Evolutionary conservation across 2,888 invertebrate species (phyloP), one percentile per base, ranked within the genome.

Genomic region (Meloe dianella): DNA sequence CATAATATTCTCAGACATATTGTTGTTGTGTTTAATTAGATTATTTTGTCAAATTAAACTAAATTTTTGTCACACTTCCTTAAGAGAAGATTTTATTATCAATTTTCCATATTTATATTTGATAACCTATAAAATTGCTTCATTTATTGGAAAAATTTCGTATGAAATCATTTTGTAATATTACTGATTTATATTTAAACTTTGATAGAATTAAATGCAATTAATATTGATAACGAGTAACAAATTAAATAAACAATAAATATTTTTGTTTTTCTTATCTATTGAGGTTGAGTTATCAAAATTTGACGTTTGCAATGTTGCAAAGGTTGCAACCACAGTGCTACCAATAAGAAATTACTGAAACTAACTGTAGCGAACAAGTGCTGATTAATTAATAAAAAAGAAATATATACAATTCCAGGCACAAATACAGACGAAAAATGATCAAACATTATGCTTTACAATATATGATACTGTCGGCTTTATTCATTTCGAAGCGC

Each of bases 1-100:
- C n/a, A 72, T 56, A 0, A 71, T 63, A 35, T 71, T 62, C 29
- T 74, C 71, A 51, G 73, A 67, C 73, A 75, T 72, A 41, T 12
- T 41, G 38, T 2, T 38, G 38, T 51, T 51, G 10, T 22, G n/a
- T n/a, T n/a, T n/a, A n/a, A n/a, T n/a, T n/a, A n/a, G n/a, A n/a
- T 9, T 22, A 22, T 22, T 47, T 47, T n/a, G n/a, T 35, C 35
- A 12, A 12, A 35, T 35, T 35, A 3, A 3, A 3, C 4, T 4
- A 27, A 27, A 27, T 27, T 4, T 3, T 4, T 27, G 27, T 27
- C 2, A 3, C 2, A 27, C 27, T 27, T 27, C 27, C 27, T 27
- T 27, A 2, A 27, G 27, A 27, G 4, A 27, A 27, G n/a, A n/a
- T n/a, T n/a, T n/a, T n/a, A n/a, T 51, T 51, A 51, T 51, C 51